These are phyloP conservation scores for Protonemura montana DNA, from an alignment of 2,888 invertebrate genomes.

Conservation along the genomic window DNA sequence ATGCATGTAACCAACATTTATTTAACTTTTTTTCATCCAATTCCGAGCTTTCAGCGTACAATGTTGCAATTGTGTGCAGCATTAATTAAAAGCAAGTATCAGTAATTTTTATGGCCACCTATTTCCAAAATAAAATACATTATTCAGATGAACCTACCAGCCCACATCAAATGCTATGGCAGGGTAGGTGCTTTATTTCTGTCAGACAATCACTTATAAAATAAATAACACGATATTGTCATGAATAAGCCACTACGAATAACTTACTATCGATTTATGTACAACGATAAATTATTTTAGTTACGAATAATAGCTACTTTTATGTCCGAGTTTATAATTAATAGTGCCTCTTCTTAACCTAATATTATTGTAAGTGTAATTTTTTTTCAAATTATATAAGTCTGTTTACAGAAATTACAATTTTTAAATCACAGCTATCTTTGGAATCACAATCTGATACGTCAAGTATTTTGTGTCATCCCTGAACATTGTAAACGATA, in stretches of 20 bases:
- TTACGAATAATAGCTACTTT: neutral
- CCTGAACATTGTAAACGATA: neutral
- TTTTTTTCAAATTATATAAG: neutral
- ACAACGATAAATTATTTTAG: neutral
- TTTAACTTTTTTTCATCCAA: neutral
- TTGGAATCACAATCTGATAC: slow-evolving; percentile 9
- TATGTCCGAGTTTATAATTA: neutral
- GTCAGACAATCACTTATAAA: slow-evolving; percentile 15
- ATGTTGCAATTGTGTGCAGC: neutral
- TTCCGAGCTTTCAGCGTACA: neutral
- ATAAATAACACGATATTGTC: slow-evolving; percentile 23
- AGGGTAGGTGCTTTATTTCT: neutral
- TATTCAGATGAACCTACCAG: slow-evolving; percentile 25
- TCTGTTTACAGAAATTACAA: neutral
- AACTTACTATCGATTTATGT: neutral
- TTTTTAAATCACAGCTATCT: slow-evolving; percentile 28
- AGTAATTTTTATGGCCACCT: neutral
- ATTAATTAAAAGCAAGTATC: neutral
- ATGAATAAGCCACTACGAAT: neutral
- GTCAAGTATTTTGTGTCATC: slow-evolving; percentile 7
- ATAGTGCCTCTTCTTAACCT: neutral
- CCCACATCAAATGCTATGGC: neutral
- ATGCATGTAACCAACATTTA: neutral
- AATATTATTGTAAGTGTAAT: neutral
- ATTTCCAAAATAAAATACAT: neutral